Percentiles rank a stretch among this genome's conserved stretches.
phyloP scores from a whole-genome alignment of 2,797 vertebrate species.

The Leptodactylus fallax region DNA sequence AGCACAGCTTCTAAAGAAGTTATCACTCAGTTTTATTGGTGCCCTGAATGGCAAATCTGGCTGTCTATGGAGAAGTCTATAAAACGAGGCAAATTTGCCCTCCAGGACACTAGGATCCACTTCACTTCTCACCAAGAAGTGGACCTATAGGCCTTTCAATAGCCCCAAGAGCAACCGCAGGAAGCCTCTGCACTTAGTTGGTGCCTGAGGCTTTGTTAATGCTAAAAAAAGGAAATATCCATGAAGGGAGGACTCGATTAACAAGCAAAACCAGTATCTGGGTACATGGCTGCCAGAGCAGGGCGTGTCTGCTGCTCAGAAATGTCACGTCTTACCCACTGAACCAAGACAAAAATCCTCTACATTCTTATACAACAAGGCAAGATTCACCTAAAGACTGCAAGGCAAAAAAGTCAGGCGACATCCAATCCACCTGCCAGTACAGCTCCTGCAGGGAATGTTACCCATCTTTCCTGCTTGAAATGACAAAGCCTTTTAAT shows the following conservation, averaged over 20 bases:
- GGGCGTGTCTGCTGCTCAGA: slow-evolving; percentile 18
- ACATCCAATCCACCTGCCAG: background rate
- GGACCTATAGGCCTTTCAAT: background rate
- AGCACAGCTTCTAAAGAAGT: background rate
- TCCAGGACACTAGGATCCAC: background rate
- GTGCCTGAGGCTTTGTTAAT: slow-evolving; percentile 46
- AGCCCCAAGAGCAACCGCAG: background rate
- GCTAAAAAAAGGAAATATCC: slow-evolving; percentile 62
- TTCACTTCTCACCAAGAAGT: background rate
- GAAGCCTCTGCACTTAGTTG: background rate
- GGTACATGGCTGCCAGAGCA: slow-evolving; percentile 51
- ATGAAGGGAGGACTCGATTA: slow-evolving; percentile 61
- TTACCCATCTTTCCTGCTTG: background rate
- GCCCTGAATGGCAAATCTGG: background rate
- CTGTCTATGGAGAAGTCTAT: background rate
- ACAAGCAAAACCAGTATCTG: slow-evolving; percentile 64
- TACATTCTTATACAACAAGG: background rate
- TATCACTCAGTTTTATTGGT: background rate
- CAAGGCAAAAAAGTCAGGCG: background rate
- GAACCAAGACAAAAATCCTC: background rate
- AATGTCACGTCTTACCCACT: background rate
- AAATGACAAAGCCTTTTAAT: background rate
- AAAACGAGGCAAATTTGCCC: background rate
- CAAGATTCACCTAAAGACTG: background rate
- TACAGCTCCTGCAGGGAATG: too few relatives aligned